Evolutionary conservation across 2,113 vertebrate genomes (phyloP).

Genomic region (Strix aluco): DNA sequence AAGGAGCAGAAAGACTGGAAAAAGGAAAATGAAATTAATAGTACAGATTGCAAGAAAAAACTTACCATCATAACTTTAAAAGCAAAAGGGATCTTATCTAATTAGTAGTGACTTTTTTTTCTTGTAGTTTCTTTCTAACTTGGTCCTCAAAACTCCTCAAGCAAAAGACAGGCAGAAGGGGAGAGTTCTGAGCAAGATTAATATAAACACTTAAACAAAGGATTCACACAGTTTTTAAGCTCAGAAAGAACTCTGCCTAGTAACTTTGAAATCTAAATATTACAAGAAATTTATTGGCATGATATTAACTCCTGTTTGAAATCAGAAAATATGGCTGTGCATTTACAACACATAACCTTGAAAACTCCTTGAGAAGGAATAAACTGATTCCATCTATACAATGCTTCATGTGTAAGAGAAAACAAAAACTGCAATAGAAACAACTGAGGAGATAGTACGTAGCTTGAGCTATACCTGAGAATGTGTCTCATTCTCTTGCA

Average conservation of each 20-base stretch:
- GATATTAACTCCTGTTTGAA: background rate
- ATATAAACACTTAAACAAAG: background rate
- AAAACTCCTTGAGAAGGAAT: background rate
- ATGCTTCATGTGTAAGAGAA: background rate
- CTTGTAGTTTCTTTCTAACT: background rate
- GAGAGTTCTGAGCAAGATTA: background rate
- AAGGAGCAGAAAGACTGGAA: background rate
- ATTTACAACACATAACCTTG: background rate
- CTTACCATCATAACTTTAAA: background rate
- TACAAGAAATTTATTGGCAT: background rate
- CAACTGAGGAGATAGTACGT: background rate
- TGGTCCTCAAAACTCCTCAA: background rate
- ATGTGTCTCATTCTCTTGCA: constrained; percentile 94
- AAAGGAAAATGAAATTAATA: background rate
- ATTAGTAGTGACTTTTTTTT: background rate
- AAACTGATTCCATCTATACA: background rate
- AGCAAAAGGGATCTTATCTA: background rate
- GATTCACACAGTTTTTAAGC: background rate
- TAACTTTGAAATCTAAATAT: background rate
- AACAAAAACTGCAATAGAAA: background rate
- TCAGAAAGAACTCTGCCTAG: background rate
- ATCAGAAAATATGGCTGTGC: background rate
- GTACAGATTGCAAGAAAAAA: background rate
- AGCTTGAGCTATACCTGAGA: constrained; percentile 80
- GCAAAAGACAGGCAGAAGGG: background rate